phyloP scores from a whole-genome alignment of 2,797 vertebrate species.

The Phoxinus dragarum region DNA sequence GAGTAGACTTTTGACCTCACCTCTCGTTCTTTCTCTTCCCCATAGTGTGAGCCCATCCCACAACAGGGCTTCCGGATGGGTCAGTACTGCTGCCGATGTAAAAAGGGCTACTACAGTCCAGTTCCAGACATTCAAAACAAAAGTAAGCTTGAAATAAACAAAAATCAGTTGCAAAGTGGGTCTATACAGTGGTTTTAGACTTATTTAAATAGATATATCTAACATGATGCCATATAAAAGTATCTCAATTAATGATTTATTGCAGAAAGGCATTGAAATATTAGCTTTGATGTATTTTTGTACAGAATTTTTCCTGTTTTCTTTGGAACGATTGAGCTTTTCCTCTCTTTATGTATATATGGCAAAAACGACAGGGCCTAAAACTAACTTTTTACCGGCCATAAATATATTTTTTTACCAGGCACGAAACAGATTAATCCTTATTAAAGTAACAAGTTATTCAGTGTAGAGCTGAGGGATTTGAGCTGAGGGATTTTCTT shows the following conservation, averaged over 20 bases:
- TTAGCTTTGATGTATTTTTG: background rate
- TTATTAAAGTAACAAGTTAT: background rate
- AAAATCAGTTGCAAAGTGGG: background rate
- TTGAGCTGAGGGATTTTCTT: background rate
- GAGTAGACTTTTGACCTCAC: background rate
- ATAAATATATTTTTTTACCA: too few relatives aligned
- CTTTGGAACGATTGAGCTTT: background rate
- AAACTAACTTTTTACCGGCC: background rate
- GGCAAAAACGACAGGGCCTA: background rate
- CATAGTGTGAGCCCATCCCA: slow-evolving; percentile 86
- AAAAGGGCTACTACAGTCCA: slow-evolving; percentile 86
- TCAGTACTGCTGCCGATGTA: slow-evolving; percentile 90
- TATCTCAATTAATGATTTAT: slow-evolving; percentile 3
- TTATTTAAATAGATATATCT: background rate
- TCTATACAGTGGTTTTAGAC: background rate
- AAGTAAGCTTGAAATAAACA: slow-evolving; percentile 57
- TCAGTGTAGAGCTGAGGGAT: background rate
- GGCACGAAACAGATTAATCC: background rate
- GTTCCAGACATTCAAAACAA: slow-evolving; percentile 44
- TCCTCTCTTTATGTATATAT: too few relatives aligned
- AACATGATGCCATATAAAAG: background rate
- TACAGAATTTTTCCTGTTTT: background rate
- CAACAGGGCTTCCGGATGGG: slow-evolving; percentile 86
- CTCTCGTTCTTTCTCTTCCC: slow-evolving; percentile 10
- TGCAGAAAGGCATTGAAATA: background rate